Evolutionary conservation across 2,113 vertebrate species (phyloP).

Genomic region (Willisornis vidua): DNA sequence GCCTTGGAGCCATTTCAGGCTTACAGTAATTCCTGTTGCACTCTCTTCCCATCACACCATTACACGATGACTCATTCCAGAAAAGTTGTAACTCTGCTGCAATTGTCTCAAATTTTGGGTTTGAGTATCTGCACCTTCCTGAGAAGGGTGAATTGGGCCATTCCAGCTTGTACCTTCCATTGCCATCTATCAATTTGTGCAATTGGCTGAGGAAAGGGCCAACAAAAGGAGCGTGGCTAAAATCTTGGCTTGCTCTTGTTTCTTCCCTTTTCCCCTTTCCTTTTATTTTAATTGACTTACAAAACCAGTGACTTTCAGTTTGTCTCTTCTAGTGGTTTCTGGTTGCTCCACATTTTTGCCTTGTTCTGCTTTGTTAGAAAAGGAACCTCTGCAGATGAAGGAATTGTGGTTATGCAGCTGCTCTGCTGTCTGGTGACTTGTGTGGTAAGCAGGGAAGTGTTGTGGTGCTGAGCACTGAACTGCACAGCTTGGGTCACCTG

Average conservation of each 20-base stretch:
- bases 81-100: neutral
- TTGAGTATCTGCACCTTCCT: neutral
- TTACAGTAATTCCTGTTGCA: neutral
- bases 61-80: neutral
- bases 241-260: neutral
- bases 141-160: neutral
- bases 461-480: neutral
- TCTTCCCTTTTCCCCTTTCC: neutral
- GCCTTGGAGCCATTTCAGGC: neutral
- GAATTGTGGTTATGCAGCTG: neutral
- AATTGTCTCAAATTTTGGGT: neutral
- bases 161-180: neutral
- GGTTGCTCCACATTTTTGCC: neutral
- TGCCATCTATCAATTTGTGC: constrained; percentile 3
- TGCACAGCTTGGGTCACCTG: neutral
- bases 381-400: neutral
- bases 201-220: neutral
- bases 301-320: neutral
- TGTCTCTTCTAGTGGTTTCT: neutral
- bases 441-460: neutral
- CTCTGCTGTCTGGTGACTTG: neutral
- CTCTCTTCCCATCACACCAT: neutral
- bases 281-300: constrained; percentile 9
- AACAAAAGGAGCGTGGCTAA: neutral
- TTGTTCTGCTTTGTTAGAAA: neutral